Conservation (phyloP, 37 sponge, comb jelly and placozoan genomes). For the Agelas oroides region DNA sequence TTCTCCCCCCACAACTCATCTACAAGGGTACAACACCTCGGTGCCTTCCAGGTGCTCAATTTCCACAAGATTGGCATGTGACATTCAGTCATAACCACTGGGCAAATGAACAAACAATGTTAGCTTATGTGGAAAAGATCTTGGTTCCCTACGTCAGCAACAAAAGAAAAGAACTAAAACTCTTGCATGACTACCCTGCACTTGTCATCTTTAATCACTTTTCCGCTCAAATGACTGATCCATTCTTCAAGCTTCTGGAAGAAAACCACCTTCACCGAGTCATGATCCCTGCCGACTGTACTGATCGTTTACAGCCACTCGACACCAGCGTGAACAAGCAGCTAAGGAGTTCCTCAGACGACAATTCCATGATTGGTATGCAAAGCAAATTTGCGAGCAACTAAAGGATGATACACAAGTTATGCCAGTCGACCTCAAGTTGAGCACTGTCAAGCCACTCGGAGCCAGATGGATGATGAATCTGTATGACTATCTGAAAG, state of each 20-base stretch:
- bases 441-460: conserved; percentile 57
- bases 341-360: conserved; percentile 50
- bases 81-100: conserved; percentile 62
- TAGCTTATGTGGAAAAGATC: conserved; percentile 35
- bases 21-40: conserved; percentile 53
- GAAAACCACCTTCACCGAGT: too few species aligned
- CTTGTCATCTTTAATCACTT: conserved; percentile 58
- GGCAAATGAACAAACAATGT: conserved; percentile 67
- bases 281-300: conserved; percentile 52
- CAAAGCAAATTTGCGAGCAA: conserved; percentile 30
- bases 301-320: conserved; percentile 55
- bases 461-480: conserved; percentile 64
- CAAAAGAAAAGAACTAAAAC: conserved; percentile 37
- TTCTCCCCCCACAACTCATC: conserved; percentile 62
- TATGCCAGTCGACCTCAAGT: conserved; percentile 28
- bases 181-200: conserved; percentile 33
- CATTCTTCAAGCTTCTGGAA: conserved; percentile 1
- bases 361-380: conserved; percentile 57
- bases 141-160: conserved; percentile 44
- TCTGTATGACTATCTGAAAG: conserved; percentile 53
- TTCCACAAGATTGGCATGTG: conserved; percentile 64
- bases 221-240: conserved; percentile 36
- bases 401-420: conserved; percentile 3
- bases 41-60: conserved; percentile 40
- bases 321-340: conserved; percentile 56